Percentiles rank a stretch among this genome's conserved stretches.
Evolutionary conservation across 2,113 vertebrate genomes (phyloP).

Genomic region (Dunckerocampus dactyliophorus): DNA sequence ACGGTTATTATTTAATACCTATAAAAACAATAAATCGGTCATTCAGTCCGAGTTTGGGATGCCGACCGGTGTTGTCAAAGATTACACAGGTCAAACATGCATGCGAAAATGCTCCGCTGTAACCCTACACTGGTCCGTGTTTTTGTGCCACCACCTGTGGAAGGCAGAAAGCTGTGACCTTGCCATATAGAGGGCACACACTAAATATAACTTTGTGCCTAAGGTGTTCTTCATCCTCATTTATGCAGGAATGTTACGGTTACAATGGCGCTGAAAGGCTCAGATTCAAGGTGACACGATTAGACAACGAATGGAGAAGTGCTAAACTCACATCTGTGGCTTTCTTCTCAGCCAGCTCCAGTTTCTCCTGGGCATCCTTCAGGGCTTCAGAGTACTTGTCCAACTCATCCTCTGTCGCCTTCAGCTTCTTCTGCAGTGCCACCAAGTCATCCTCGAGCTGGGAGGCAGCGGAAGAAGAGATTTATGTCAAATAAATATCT

Average conservation of each 20-base stretch:
- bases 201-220: constrained; percentile 82
- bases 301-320: not conserved
- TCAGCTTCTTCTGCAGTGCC: constrained; percentile 96
- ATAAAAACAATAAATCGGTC: constrained; percentile 3
- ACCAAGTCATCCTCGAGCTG: constrained; percentile 97
- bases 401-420: constrained; percentile 95
- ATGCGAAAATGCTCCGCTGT: constrained; percentile 41
- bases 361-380: constrained; percentile 99
- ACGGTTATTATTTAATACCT: too few species aligned
- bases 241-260: not conserved
- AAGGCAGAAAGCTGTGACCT: constrained; percentile 64
- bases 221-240: constrained; percentile 30
- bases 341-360: constrained; percentile 98
- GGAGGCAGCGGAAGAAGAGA: constrained; percentile 59
- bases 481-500: not conserved
- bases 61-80: constrained; percentile 37
- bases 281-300: constrained; percentile 17
- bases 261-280: not conserved
- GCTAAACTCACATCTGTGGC: constrained; percentile 90
- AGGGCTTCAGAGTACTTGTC: constrained; percentile 98
- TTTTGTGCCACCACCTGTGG: constrained; percentile 39
- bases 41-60: constrained; percentile 6
- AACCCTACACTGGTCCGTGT: constrained; percentile 50
- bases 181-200: constrained; percentile 86
- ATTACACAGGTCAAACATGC: constrained; percentile 18